A percentile compares a stretch with the other conserved stretches of the same genome.
Conservation (phyloP, 2,888 invertebrate genomes). For the Cremastinae sp. region DNA sequence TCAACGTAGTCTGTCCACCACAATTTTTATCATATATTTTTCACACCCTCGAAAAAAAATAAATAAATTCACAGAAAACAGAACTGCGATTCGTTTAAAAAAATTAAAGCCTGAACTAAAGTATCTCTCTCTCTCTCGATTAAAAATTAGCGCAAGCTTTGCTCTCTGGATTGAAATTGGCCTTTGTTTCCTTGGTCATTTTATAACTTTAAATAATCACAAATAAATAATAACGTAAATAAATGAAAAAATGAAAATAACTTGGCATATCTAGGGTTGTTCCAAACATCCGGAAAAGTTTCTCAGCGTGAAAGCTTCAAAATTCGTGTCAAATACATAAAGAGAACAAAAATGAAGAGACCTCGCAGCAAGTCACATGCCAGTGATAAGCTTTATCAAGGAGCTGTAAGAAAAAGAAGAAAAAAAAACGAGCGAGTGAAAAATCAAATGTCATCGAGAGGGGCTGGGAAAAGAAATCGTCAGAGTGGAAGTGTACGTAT, state of each 20-base stretch:
- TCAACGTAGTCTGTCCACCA: constrained; percentile 55
- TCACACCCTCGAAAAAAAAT: constrained; percentile 18
- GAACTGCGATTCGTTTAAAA: constrained; percentile 43
- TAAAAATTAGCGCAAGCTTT: constrained; percentile 3
- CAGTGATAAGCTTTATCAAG: constrained; percentile 47
- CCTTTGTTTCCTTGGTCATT: constrained; percentile 14
- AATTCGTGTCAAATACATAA: constrained; percentile 10
- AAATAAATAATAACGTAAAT: constrained; percentile 43
- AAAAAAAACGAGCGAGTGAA: constrained; percentile 10
- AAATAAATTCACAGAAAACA: constrained; percentile 5
- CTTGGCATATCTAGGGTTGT: constrained; percentile 32
- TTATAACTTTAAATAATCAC: constrained; percentile 46
- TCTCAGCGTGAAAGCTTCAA: constrained; percentile 30
- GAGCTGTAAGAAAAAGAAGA: constrained; percentile 48
- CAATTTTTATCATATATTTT: constrained; percentile 49
- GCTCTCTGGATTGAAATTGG: neutral
- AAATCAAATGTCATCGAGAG: constrained; percentile 20
- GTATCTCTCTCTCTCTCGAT: neutral
- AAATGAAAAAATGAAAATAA: constrained; percentile 15
- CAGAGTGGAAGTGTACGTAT: constrained; percentile 36
- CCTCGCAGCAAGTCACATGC: constrained; percentile 51
- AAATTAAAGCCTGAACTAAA: neutral
- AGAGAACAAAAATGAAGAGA: constrained; percentile 7
- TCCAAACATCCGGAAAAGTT: constrained; percentile 43
- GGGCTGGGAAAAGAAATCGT: constrained; percentile 26